phyloP scores from a whole-genome alignment of 2,797 vertebrate species.

The Characodon lateralis region DNA sequence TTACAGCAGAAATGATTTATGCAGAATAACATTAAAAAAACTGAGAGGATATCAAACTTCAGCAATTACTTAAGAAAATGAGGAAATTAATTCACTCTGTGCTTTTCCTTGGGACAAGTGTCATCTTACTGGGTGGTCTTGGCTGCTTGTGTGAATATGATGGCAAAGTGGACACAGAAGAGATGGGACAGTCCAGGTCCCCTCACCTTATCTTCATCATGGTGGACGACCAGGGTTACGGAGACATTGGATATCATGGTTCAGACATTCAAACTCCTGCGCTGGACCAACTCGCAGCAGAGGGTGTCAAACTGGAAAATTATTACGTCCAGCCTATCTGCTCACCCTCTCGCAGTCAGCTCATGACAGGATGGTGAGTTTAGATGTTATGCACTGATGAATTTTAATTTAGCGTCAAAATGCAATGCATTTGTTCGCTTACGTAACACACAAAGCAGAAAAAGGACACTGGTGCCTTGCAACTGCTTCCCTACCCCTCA shows the following conservation, averaged over 20 bases:
- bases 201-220: constrained; percentile 93
- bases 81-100: constrained; percentile 59
- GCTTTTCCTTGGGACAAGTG: constrained; percentile 72
- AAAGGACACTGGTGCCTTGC: not conserved
- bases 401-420: not conserved
- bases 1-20: constrained; percentile 18
- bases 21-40: constrained; percentile 25
- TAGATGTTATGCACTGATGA: constrained; percentile 17
- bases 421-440: not conserved
- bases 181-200: constrained; percentile 32
- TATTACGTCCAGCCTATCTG: constrained; percentile 97
- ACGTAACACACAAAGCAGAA: not conserved
- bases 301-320: constrained; percentile 95
- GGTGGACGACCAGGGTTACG: constrained; percentile 94
- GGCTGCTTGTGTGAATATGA: constrained; percentile 71
- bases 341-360: constrained; percentile 92
- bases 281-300: constrained; percentile 88
- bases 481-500: not conserved
- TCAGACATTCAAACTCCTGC: constrained; percentile 90
- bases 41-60: constrained; percentile 20
- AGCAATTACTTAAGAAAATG: constrained; percentile 54
- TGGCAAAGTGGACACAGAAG: constrained; percentile 22
- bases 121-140: constrained; percentile 76
- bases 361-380: constrained; percentile 94
- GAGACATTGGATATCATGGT: constrained; percentile 93